Base-by-base conservation (phyloP, 2,888 invertebrate genomes). In the Luffia ferchaultella region DNA sequence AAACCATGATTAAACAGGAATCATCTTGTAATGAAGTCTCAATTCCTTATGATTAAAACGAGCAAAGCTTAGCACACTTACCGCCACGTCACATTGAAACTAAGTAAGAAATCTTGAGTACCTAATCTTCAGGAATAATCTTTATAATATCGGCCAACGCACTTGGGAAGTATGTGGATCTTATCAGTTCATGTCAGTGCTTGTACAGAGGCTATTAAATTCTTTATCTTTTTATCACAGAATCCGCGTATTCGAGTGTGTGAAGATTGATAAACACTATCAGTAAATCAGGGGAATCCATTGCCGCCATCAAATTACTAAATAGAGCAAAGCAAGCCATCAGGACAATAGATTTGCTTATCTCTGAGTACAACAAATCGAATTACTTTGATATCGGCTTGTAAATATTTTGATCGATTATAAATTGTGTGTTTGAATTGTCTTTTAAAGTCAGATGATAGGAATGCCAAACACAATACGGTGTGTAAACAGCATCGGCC, bases 201-300 rank as follows among this genome's bases (percentile, higher is more conserved):
- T 12, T 62, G 60, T 63, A 57, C 50, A 62, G 57, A 70, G 72
- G 73, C 71, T 73, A 73, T 72, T 80, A 76, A 76, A 78, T 76
- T 73, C 62, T 57, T 70, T 76, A 75, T 73, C 70, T 67, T 57
- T n/a, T 73, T 79, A 79, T 79, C 78, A 59, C 50, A 49, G 57
- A 73, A 78, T 75, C 76, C 64, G 59, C 60, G 63, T 12, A 62
- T 59, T 68, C 55, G 59, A 73, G 68, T 70, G 62, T 65, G 63
- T 68, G 65, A 65, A 67, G 30, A 30, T 59, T 65, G 71, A 77
- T 76, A 76, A 70, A 66, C 60, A 42, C 63, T 75, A 78, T 77
- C 78, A 68, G 64, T 9, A 69, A 76, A 79, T 80, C 78, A 69
- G 67, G 62, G n/a, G 62, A 65, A 64, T 62, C 65, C 62, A 70